phyloP scores from a whole-genome alignment of 2,113 vertebrate species.

The Sinocyclocheilus grahami region DNA sequence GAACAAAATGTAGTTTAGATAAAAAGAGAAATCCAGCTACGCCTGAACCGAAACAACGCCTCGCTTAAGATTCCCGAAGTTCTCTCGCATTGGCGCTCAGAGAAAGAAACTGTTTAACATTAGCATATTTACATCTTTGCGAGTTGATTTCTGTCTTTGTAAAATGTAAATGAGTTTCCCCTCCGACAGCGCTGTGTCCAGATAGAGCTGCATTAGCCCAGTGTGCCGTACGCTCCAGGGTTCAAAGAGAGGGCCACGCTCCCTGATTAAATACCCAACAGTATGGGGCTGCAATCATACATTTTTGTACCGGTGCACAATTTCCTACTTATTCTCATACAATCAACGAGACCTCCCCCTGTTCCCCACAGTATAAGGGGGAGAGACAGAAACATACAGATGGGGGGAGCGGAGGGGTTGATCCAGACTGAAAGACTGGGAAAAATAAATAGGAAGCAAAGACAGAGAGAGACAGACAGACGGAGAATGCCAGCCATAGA shows the following conservation, averaged over 20 bases:
- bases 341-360: slow-evolving; percentile 54
- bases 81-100: background rate
- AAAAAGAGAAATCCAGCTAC: background rate
- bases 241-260: slow-evolving; percentile 32
- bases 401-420: background rate
- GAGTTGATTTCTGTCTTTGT: slow-evolving; percentile 56
- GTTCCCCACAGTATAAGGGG: slow-evolving; percentile 57
- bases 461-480: slow-evolving; percentile 62
- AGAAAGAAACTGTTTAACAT: slow-evolving; percentile 46
- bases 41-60: background rate
- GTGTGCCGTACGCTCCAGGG: slow-evolving; percentile 43
- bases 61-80: background rate
- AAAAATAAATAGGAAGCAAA: slow-evolving; percentile 29
- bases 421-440: background rate
- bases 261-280: slow-evolving; percentile 55
- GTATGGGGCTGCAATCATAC: slow-evolving; percentile 44
- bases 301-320: slow-evolving; percentile 61
- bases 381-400: slow-evolving; percentile 30
- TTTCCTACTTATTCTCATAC: slow-evolving; percentile 67
- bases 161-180: slow-evolving; percentile 56
- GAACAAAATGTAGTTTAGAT: background rate
- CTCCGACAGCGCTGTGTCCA: slow-evolving; percentile 44
- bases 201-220: slow-evolving; percentile 44
- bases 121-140: slow-evolving; percentile 56
- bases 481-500: slow-evolving; percentile 35